Evolutionary conservation across 2,888 invertebrate species (phyloP), one percentile per base, ranked within the genome.

Genomic region (Helobdella robusta): DNA sequence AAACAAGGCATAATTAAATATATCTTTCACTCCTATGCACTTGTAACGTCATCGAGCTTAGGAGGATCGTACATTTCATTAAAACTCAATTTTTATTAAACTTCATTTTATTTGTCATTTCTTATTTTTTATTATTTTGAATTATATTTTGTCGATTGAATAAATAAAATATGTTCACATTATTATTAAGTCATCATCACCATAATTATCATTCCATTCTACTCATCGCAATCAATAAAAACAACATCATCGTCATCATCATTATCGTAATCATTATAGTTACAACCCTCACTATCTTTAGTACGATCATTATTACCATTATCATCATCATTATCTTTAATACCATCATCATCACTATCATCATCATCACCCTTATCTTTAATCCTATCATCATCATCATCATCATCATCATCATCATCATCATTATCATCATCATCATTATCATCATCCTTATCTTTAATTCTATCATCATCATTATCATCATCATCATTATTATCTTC

Each of bases 321-420:
- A 40, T 40, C 44, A 40, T n/a, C n/a, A 15, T 15, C 44, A 40
- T 40, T n/a, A 40, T n/a, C 44, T 15, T 11, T 40, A 40, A 15
- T n/a, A 40, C n/a, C 11, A 40, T 40, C 44, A 40, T 40, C 44
- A n/a, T n/a, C 44, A 40, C 44, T 40, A n/a, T 40, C 11, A 40
- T n/a, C 8, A 5, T 40, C 44, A 40, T 40, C 52, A 34, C 40
- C 34, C 32, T n/a, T 8, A 5, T 40, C 44, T 15, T 40, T 34
- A 34, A 34, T 20, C 32, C 25, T 25, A 59, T 56, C 36, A 56
- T 56, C 56, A 35, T 64, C 64, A 34, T 64, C 52, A 2, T 34
- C 30, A 28, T 50, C 64, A 4, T 59, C 65, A 59, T 46, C 65
- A 59, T 44, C 46, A 46, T 40, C 44, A 40, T n/a, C 44, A 40